Conservation (phyloP, 2,113 vertebrate species). For the Amphiprion ocellaris region DNA sequence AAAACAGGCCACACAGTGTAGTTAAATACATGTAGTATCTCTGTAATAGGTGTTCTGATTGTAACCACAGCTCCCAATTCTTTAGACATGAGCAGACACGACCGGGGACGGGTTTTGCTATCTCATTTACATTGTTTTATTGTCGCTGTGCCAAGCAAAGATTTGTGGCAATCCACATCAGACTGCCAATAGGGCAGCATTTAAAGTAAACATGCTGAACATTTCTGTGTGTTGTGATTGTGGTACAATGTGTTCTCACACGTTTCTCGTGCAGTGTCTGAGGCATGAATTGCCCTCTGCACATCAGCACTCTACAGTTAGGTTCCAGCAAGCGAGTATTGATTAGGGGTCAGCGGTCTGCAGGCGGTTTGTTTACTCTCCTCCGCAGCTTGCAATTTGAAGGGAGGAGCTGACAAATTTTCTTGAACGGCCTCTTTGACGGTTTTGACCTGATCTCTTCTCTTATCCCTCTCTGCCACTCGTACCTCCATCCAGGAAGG, state of each 20-base stretch:
- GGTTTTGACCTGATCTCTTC: conserved; percentile 52
- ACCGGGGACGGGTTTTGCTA: neutral
- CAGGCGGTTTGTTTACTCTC: conserved; percentile 83
- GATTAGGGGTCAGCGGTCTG: conserved; percentile 55
- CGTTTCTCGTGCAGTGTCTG: conserved; percentile 1
- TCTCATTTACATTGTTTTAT: conserved; percentile 67
- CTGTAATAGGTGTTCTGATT: conserved; percentile 56
- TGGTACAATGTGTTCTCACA: conserved; percentile 50
- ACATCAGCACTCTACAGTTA: conserved; percentile 20
- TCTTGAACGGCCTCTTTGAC: conserved; percentile 81
- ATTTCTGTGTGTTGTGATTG: conserved; percentile 61
- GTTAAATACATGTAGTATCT: conserved; percentile 55
- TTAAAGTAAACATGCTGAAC: conserved; percentile 48
- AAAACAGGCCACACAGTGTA: conserved; percentile 45
- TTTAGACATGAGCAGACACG: conserved; percentile 56
- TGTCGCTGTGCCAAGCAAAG: conserved; percentile 54
- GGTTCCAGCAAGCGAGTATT: conserved; percentile 58
- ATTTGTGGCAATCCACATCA: conserved; percentile 46
- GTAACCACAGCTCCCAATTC: conserved; percentile 59
- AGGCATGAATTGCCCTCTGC: neutral
- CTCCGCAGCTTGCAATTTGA: conserved; percentile 71
- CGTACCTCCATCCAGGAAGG: conserved; percentile 72
- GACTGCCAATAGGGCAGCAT: conserved; percentile 22
- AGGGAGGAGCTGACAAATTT: conserved; percentile 64
- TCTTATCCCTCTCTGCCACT: conserved; percentile 50